These are phyloP conservation scores for Cheirogaleus medius DNA, from an alignment of 2,113 vertebrate genomes.

Conservation along the genomic window DNA sequence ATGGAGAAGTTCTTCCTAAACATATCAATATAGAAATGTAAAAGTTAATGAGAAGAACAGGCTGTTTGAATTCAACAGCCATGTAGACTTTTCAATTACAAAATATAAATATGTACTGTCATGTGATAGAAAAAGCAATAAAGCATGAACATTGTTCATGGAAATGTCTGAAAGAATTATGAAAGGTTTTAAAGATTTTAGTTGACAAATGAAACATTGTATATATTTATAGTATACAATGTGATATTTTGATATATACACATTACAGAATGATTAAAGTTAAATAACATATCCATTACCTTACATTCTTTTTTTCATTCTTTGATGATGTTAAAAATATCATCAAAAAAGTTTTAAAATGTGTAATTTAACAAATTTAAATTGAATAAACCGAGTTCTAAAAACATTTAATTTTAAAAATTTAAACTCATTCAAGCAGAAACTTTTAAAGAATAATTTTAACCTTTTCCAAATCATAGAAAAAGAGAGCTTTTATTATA, in stretches of 20 bases:
- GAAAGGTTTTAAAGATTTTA: neutral
- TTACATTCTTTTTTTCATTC: neutral
- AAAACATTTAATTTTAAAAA: constrained; percentile 39
- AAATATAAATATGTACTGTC: neutral
- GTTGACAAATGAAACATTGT: neutral
- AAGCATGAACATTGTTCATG: neutral
- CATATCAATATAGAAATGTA: constrained; percentile 34
- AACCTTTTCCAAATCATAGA: neutral
- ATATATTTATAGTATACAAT: neutral
- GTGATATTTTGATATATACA: neutral
- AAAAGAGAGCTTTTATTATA: neutral
- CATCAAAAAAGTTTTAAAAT: neutral
- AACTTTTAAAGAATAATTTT: neutral
- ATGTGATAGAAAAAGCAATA: neutral
- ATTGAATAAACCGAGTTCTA: neutral
- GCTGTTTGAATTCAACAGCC: constrained; percentile 40
- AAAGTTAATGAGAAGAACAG: constrained; percentile 56
- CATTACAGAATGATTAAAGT: neutral
- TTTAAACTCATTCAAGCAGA: neutral
- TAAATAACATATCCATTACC: neutral
- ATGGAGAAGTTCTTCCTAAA: constrained; percentile 58
- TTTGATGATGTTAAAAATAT: neutral
- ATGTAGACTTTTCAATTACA: neutral
- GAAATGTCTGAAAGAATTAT: constrained; percentile 12
- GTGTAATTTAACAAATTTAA: neutral